Percentiles rank a stretch among this genome's conserved stretches.
These are phyloP conservation scores for Drosophila kambysellisi DNA, from an alignment of 2,888 invertebrate species.

Conservation along the genomic window DNA sequence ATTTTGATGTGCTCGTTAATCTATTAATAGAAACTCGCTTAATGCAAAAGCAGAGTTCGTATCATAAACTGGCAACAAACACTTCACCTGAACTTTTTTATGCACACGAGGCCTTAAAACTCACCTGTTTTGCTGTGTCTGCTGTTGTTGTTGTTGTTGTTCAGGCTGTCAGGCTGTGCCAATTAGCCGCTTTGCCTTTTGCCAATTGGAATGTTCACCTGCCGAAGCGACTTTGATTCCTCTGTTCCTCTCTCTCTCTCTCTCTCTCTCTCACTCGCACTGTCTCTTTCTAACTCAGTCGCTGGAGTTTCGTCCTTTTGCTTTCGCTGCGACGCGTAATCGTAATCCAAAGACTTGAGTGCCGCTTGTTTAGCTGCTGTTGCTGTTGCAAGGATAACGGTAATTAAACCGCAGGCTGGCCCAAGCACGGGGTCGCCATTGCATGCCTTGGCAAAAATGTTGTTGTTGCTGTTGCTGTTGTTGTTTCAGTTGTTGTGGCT, in stretches of 20 bases:
- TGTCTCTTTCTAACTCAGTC: background rate
- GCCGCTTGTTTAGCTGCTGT: slow-evolving; percentile 45
- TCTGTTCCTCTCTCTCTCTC: slow-evolving; percentile 11
- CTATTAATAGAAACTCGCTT: slow-evolving; percentile 4
- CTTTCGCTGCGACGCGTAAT: slow-evolving; percentile 16
- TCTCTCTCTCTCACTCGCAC: background rate
- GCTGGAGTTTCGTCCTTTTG: slow-evolving; percentile 37
- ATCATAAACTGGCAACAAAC: background rate
- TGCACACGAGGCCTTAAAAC: slow-evolving; percentile 24
- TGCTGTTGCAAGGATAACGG: slow-evolving; percentile 69
- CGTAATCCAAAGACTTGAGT: slow-evolving; percentile 47
- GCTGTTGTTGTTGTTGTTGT: slow-evolving; percentile 19
- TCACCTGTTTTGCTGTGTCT: slow-evolving; percentile 52
- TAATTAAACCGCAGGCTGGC: slow-evolving; percentile 70
- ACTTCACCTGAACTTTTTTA: background rate
- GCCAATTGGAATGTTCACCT: slow-evolving; percentile 72
- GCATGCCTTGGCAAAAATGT: slow-evolving; percentile 53
- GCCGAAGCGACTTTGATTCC: slow-evolving; percentile 30
- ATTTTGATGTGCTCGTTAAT: background rate
- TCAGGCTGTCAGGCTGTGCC: slow-evolving; percentile 39
- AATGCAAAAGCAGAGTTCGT: background rate
- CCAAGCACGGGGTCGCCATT: slow-evolving; percentile 68
- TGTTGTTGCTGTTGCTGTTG: slow-evolving; percentile 16
- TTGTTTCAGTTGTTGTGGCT: slow-evolving; percentile 19
- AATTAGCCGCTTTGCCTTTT: slow-evolving; percentile 56